These are phyloP conservation scores for Lasiurus cinereus DNA, from an alignment of 2,113 vertebrate genomes.

Conservation along the genomic window DNA sequence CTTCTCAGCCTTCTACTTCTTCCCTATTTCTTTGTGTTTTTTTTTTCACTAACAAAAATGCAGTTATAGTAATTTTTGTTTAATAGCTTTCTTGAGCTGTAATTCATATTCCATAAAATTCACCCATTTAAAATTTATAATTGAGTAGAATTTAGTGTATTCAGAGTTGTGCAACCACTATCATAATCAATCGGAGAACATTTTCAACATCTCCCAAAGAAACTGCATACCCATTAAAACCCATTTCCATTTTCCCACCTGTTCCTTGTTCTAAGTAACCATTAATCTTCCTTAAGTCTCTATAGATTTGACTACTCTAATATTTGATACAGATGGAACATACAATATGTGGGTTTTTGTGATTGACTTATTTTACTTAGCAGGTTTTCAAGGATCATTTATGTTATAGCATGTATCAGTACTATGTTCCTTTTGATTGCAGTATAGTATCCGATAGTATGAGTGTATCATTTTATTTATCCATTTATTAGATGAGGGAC, in stretches of 20 bases:
- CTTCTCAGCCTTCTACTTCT: not conserved
- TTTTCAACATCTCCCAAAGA: not conserved
- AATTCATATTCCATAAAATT: not conserved
- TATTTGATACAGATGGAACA: not conserved
- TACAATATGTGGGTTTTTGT: not conserved
- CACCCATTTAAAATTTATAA: not conserved
- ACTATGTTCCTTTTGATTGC: not conserved
- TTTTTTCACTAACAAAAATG: not conserved
- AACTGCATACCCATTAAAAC: not conserved
- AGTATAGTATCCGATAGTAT: not conserved
- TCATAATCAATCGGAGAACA: not conserved
- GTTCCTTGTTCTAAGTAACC: not conserved
- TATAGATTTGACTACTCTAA: not conserved
- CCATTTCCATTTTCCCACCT: not conserved
- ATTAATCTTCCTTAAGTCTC: not conserved
- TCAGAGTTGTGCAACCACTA: not conserved
- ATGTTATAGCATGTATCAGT: not conserved
- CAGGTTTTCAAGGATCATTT: not conserved
- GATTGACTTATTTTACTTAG: not conserved
- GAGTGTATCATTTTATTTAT: not conserved
- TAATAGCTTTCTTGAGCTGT: not conserved
- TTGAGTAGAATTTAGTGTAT: not conserved
- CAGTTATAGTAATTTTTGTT: not conserved
- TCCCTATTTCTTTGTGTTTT: not conserved
- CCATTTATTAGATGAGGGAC: not conserved